A percentile compares a stretch with the other conserved stretches of the same genome.
phyloP scores from a whole-genome alignment of 2,113 vertebrate species.

The Nannospalax galili region DNA sequence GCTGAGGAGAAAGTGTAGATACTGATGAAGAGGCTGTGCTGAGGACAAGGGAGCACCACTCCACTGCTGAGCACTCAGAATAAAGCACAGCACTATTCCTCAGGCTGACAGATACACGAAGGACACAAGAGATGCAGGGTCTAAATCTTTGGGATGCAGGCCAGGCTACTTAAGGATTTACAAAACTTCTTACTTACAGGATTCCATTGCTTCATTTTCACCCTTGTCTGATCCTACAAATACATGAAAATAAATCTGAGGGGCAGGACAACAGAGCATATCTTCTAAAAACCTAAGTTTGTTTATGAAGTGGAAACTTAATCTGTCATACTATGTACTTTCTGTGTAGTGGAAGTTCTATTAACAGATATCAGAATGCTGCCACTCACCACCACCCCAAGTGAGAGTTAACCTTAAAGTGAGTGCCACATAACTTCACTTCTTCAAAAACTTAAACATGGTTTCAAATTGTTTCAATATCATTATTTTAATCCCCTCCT shows the following conservation, averaged over 20 bases:
- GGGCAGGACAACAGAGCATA: neutral
- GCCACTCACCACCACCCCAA: neutral
- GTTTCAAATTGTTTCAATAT: constrained; percentile 24
- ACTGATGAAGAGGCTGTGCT: neutral
- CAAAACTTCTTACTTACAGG: constrained; percentile 90
- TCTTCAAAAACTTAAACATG: neutral
- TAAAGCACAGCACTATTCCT: neutral
- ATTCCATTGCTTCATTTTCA: constrained; percentile 95
- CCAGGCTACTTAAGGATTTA: constrained; percentile 45
- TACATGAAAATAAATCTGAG: constrained; percentile 68
- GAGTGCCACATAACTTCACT: neutral
- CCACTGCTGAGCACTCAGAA: neutral
- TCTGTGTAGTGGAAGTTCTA: neutral
- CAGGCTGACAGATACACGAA: neutral
- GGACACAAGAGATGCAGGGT: neutral
- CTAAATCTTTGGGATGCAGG: neutral
- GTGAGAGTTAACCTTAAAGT: neutral
- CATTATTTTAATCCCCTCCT: neutral
- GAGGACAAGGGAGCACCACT: neutral
- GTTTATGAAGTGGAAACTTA: constrained; percentile 19
- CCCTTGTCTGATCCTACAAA: constrained; percentile 95
- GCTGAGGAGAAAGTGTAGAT: constrained; percentile 83
- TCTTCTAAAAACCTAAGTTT: constrained; percentile 38
- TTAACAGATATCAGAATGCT: neutral
- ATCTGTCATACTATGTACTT: neutral